Percentiles rank a stretch among this genome's conserved stretches.
Conservation (phyloP, 1,140 invertebrate species). For the Macrobrachium rosenbergii region DNA sequence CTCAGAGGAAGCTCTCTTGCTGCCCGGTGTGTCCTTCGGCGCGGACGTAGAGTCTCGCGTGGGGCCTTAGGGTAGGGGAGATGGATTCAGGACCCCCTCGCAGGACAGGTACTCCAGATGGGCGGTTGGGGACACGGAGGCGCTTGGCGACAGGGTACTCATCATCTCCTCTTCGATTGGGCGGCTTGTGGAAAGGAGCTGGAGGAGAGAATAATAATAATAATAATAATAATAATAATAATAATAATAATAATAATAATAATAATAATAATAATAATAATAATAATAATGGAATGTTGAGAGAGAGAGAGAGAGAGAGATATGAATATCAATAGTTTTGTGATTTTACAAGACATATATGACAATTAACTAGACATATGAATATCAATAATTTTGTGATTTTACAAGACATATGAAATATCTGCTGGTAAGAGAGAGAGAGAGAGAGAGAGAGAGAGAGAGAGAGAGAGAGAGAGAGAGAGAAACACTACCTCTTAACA, state of each 20-base stretch:
- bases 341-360: too few relatives aligned
- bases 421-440: background rate
- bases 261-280: too few relatives aligned
- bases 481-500: background rate
- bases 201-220: background rate
- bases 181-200: slow-evolving; percentile 37
- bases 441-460: background rate
- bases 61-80: slow-evolving; percentile 29
- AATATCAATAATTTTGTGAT: too few relatives aligned
- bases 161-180: slow-evolving; percentile 36
- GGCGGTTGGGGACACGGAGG: slow-evolving; percentile 45
- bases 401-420: too few relatives aligned
- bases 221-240: background rate
- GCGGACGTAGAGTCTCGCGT: slow-evolving; percentile 47
- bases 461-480: too few relatives aligned
- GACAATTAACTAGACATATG: too few relatives aligned
- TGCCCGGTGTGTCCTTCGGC: slow-evolving; percentile 46
- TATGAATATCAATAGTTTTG: too few relatives aligned
- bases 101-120: slow-evolving; percentile 45
- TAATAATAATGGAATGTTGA: background rate
- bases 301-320: slow-evolving; percentile 7
- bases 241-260: background rate
- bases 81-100: slow-evolving; percentile 29
- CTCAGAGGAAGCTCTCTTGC: slow-evolving; percentile 58
- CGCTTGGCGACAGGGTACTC: background rate